Conservation (phyloP, 2,797 vertebrate genomes). For the Austrolebias charrua region DNA sequence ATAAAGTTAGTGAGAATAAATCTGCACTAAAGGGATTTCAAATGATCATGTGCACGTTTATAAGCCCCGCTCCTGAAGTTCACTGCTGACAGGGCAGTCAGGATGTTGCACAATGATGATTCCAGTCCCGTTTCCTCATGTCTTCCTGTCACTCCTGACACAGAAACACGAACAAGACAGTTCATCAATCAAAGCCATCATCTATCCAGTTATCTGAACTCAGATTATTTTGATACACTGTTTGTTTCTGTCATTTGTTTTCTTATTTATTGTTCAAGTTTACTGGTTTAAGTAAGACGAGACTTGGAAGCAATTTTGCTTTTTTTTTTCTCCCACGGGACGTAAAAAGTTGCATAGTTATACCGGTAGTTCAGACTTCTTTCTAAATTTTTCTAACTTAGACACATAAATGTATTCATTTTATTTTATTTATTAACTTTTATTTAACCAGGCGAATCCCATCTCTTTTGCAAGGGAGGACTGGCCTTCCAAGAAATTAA, state of each 20-base stretch:
- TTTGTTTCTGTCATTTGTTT: not conserved
- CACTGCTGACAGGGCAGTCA: constrained; percentile 68
- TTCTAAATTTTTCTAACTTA: too few relatives aligned
- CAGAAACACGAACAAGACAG: constrained; percentile 8
- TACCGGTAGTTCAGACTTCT: too few relatives aligned
- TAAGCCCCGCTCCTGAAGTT: constrained; percentile 38
- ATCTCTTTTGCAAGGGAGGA: too few relatives aligned
- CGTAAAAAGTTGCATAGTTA: too few relatives aligned
- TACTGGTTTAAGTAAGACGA: not conserved
- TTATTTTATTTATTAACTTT: too few relatives aligned
- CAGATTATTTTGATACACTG: not conserved
- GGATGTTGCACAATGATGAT: constrained; percentile 69
- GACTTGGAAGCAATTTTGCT: too few relatives aligned
- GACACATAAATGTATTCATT: too few relatives aligned
- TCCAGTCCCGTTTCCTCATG: constrained; percentile 50
- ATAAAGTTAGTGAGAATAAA: constrained; percentile 6
- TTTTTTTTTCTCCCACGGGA: too few relatives aligned
- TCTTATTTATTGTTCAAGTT: not conserved
- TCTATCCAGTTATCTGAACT: not conserved
- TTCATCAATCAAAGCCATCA: constrained; percentile 7
- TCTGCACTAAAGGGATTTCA: not conserved
- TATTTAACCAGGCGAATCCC: too few relatives aligned
- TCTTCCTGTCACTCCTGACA: constrained; percentile 60
- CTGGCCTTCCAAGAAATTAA: too few relatives aligned
- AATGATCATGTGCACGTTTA: too few relatives aligned